Evolutionary conservation across 1,140 invertebrate species (phyloP), one percentile per base, ranked within the genome.

Genomic region (Rhizoglyphus robini): DNA sequence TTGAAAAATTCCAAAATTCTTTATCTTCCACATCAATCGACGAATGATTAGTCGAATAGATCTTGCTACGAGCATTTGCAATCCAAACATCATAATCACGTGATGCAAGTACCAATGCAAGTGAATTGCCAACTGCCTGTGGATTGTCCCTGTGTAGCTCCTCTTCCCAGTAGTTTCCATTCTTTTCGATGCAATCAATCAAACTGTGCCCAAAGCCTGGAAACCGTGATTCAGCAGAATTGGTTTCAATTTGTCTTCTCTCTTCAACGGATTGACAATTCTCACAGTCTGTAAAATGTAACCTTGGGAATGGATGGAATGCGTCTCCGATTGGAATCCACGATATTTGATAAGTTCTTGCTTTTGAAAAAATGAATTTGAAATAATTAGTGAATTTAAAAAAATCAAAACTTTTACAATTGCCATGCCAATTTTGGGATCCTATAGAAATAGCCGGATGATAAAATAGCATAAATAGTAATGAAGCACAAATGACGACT

Each of bases 221-320:
- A 90, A 76, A 0, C 88, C 88, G 73, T 90, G 88, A 71, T 88
- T 86, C 0, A 88, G 72, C 8, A 67, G 30, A 18, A 86, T 82
- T 0, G 81, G 80, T 2, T 65, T 60, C 20, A 59, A 46, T 49
- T 80, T 79, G n/a, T n/a, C n/a, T n/a, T n/a, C n/a, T n/a, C n/a
- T n/a, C 29, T 61, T 31, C 1, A 32, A 25, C n/a, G 65, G 65
- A 66, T 66, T 66, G 2, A 66, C 63, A 8, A 88, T 88, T 47
- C 86, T 79, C 69, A 88, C 86, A 29, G 88, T 51, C 0, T 81
- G 82, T 2, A 88, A 72, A 23, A 87, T 76, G 71, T 86, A 88
- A 15, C 85, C 86, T 48, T 82, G 75, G 0, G 86, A 87, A 18
- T 77, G 70, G 0, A 86, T 23, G 25, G 29, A 59, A 60, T 64